Evolutionary conservation across 2,113 vertebrate genomes (phyloP).

Genomic region (Calyptomena viridis): DNA sequence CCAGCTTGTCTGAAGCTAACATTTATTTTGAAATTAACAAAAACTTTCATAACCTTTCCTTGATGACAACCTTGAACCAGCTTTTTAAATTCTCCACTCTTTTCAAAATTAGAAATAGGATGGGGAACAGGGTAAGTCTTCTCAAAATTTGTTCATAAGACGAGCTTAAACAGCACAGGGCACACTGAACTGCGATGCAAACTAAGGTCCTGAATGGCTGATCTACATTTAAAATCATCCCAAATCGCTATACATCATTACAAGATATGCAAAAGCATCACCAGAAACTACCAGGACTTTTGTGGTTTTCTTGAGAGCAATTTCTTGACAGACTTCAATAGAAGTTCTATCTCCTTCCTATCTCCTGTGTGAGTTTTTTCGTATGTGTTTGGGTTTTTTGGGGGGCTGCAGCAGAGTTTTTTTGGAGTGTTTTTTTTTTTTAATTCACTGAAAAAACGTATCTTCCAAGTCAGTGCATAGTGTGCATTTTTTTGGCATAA

Average conservation of each 20-base stretch:
- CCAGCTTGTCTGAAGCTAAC: background rate
- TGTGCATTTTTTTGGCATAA: background rate
- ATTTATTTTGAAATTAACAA: background rate
- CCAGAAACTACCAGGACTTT: background rate
- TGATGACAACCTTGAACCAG: background rate
- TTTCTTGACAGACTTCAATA: background rate
- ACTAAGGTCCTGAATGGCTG: background rate
- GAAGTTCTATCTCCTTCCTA: too few relatives aligned
- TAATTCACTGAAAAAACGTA: background rate
- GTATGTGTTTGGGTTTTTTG: accelerated
- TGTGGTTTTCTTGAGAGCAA: background rate
- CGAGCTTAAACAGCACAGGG: background rate
- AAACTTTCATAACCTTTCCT: background rate
- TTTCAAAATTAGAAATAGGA: background rate
- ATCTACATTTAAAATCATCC: background rate
- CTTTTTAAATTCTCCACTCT: background rate
- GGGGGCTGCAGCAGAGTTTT: too few relatives aligned
- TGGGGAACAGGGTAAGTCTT: background rate
- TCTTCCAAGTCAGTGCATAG: background rate
- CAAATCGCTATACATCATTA: background rate
- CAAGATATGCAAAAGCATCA: background rate
- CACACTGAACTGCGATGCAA: background rate
- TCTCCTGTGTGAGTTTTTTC: background rate
- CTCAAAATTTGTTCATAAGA: background rate
- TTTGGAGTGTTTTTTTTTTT: too few relatives aligned